Evolutionary conservation across 2,113 vertebrate genomes (phyloP), one percentile per base, ranked within the genome.

Genomic region (Ophiodon elongatus): DNA sequence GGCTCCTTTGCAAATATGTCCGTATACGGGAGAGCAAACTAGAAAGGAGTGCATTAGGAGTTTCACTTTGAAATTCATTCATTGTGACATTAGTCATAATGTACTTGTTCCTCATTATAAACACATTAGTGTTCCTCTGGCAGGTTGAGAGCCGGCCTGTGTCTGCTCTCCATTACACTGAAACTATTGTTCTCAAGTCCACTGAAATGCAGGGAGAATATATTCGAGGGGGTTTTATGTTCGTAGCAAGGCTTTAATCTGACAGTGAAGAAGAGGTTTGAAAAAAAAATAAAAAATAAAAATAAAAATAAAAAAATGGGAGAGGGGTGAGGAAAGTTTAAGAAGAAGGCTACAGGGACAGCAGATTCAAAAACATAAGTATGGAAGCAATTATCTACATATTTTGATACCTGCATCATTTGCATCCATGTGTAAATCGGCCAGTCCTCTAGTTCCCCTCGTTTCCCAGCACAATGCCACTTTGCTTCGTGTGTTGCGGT

Each of bases 31-130:
- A 57, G 35, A 82, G 68, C 10, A 25, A 63, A 80, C 56, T 69
- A 63, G n/a, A 71, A 75, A 62, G 56, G 14, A 68, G 69, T 57
- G 68, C 81, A 90, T 82, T 83, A 87, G 66, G 45, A 77, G 73
- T n/a, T 88, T 91, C 83, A 73, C 83, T 89, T 57, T 83, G 80
- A 91, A 88, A 88, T 80, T 72, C 76, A 92, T 85, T 88, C 83
- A 77, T 76, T 80, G 73, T 83, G 88, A 89, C 84, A 88, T 92
- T 84, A 90, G 82, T 92, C 80, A 88, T 89, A 91, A 92, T 92
- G 87, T 85, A 89, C 85, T 90, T 87, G 88, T 85, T 89, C 74
- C 80, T 93, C 90, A 92, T 93, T 93, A 94, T 82, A 91, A 92
- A 93, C 90, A 93, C 92, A 92, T 94, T 91, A 93, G 85, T 37